Base-by-base conservation (phyloP, 2,113 vertebrate genomes). In the Rhombomys opimus region DNA sequence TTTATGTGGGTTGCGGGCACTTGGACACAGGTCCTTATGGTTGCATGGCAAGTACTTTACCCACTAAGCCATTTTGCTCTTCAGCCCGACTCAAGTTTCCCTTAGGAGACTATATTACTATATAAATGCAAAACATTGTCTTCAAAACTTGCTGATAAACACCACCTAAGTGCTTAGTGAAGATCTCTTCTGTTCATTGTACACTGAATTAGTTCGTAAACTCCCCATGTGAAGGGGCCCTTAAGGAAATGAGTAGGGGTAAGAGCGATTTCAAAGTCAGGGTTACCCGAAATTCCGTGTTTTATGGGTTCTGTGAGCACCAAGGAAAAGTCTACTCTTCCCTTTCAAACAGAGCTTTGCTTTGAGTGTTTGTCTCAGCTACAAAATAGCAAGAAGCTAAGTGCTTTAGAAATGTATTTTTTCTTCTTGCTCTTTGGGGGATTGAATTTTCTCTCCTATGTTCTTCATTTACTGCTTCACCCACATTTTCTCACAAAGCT, bases 381-480 rank as follows among this genome's bases (percentile, higher is more conserved):
- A 89, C 68, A 93, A 82, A 3, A 13, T 84, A 84, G 38, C 50
- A 94, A 76, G 75, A 94, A 90, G 27, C 8, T 89, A 94, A 91
- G 22, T 90, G 25, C 63, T 78, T 89, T 93, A 76, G 80, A 96
- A 96, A 93, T 59, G 81, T 38, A 77, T 41, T 88, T 81, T 89
- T 61, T 89, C 30, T 59, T 30, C 90, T 76, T 87, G 61, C 88
- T 95, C 63, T 75, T 96, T 4, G 89, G 63, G 63, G 80, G 78
- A n/a, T 93, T 97, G 98, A 87, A 96, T 97, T 98, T 97, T 97
- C 32, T 96, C 73, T 98, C 97, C 97, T 95, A 97, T 97, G 12
- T 97, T 96, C 84, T 97, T 97, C 81, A 89, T 95, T 92, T 96
- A 89, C 30, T 86, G 95, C 97, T 97, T 98, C 97, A 91, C 98